Evolutionary conservation across 2,888 invertebrate genomes (phyloP), one percentile per base, ranked within the genome.

Genomic region (Drosophila longiperda): DNA sequence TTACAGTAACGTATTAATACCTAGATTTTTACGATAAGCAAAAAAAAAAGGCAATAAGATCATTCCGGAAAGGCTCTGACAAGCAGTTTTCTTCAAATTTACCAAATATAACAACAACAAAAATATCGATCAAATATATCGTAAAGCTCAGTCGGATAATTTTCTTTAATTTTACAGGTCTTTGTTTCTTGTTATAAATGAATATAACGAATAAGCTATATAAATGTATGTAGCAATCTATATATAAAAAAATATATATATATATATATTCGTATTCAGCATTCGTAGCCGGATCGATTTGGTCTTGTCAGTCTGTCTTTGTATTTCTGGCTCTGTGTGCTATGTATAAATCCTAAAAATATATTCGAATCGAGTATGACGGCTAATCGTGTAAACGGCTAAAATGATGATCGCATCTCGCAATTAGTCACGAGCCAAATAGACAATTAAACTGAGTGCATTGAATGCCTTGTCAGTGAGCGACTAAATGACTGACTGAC

Each of bases 341-440:
- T 7, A 45, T 15, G 15, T 23, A 45, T 45, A 8, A 45, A 23
- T 8, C 23, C 4, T 8, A 4, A 20, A 45, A 45, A 45, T 20
- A 3, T 20, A 45, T 3, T 45, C 3, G 7, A 20, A 45, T n/a
- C 4, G 9, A 9, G n/a, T n/a, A 7, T 45, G 15, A 45, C 15
- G 15, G 8, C 12, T 45, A 20, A 20, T 12, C 20, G 12, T 6
- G 17, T 38, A 38, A 3, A 12, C 42, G 12, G 12, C 6, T 42
- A 20, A 45, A 20, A 7, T 12, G 20, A 15, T 15, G 45, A 17
- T 59, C 26, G 32, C 17, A 20, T 32, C 12, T 59, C 50, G 49
- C 53, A 36, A 38, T 74, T 65, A 75, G 78, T 77, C 78, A 77
- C 73, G 78, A 66, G 66, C 55, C 54, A 63, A 70, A 78, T 78